A percentile compares a stretch with the other conserved stretches of the same genome.
These are phyloP conservation scores for Mesitornis unicolor DNA, from an alignment of 2,113 vertebrate species.

Conservation along the genomic window DNA sequence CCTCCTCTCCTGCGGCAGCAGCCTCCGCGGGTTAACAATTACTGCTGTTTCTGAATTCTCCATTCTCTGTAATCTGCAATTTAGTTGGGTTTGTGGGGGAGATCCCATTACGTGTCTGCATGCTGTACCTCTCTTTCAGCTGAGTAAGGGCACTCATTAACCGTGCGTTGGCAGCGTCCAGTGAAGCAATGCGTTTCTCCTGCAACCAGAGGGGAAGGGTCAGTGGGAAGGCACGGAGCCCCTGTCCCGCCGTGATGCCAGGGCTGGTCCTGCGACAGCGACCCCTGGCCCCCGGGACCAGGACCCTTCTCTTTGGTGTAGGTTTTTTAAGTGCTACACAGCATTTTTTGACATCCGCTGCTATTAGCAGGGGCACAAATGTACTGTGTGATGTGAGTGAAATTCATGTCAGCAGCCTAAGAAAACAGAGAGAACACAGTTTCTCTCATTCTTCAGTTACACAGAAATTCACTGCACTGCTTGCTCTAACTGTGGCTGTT, in stretches of 20 bases:
- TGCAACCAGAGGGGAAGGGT: constrained; percentile 44
- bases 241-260: accelerated
- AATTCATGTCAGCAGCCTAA: neutral
- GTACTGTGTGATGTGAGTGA: neutral
- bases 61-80: constrained; percentile 99
- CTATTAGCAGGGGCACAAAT: neutral
- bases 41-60: constrained; percentile 99
- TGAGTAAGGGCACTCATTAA: constrained; percentile 97
- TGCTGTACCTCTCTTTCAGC: constrained; percentile 99
- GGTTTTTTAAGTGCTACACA: accelerated
- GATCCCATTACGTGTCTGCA: constrained; percentile 97
- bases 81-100: constrained; percentile 99
- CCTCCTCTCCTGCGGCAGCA: constrained; percentile 54
- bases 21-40: constrained; percentile 84
- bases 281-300: neutral
- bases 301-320: neutral
- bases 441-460: neutral
- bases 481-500: neutral
- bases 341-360: accelerated
- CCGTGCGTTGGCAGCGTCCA: constrained; percentile 95
- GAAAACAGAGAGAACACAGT: neutral
- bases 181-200: constrained; percentile 96
- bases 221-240: accelerated
- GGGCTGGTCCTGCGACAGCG: neutral
- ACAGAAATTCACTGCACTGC: neutral